Conservation (phyloP, 2,888 invertebrate genomes). For the Plebejus argus region DNA sequence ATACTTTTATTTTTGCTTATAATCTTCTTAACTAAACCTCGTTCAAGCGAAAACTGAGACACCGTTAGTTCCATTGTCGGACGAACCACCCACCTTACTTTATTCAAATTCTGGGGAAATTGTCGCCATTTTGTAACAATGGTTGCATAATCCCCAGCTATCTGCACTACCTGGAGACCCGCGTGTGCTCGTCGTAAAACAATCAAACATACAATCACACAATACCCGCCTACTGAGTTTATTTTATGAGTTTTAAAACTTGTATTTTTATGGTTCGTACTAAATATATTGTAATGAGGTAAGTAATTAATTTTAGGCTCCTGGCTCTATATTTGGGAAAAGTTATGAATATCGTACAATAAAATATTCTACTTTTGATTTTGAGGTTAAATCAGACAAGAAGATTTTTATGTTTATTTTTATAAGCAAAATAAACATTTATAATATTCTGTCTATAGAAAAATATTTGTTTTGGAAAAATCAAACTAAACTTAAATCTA, state of each 20-base stretch:
- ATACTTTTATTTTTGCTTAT: not conserved
- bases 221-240: not conserved
- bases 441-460: too few species aligned
- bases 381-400: too few species aligned
- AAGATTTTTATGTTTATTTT: too few species aligned
- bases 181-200: slow-evolving; percentile 22
- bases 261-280: not conserved
- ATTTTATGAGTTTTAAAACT: not conserved
- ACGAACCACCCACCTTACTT: not conserved
- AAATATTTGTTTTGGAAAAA: too few species aligned
- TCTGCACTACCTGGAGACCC: not conserved
- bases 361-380: too few species aligned
- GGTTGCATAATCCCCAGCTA: not conserved
- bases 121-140: slow-evolving; percentile 1
- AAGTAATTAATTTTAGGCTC: not conserved
- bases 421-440: too few species aligned
- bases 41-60: not conserved
- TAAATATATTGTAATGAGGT: not conserved
- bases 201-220: not conserved
- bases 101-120: not conserved
- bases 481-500: too few species aligned
- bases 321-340: not conserved
- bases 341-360: too few species aligned
- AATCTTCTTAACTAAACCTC: not conserved
- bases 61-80: slow-evolving; percentile 5